Evolutionary conservation across 2,113 vertebrate genomes (phyloP), one percentile per base, ranked within the genome.

Genomic region (Pelmatolapia mariae): DNA sequence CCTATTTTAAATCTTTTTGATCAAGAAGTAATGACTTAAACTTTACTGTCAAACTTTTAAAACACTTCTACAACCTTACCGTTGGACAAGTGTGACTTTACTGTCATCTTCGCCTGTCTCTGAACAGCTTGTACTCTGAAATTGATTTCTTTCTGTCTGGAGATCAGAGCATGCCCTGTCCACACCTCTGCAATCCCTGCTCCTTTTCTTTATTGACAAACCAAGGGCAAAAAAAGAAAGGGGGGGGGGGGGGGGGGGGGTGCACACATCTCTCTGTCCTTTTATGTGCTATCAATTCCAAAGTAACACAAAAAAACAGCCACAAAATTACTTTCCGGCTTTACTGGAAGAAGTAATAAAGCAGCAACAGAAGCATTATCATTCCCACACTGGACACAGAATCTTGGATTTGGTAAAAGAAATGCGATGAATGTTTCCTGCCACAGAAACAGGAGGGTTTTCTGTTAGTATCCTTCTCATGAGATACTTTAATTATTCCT

Each of bases 61-160:
- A 59, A 61, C 33, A 40, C 84, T 87, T 79, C 22, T 43, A 5
- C 13, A 43, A 31, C 40, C 47, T 84, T 4, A 36, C 26, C 31
- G 12, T 78, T 61, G 43, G 5, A 2, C 38, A 68, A 78, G 76
- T 87, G 78, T 88, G 88, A 87, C 38, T 80, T 66, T 73, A 52
- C 9, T 26, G 82, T 81, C 4, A 85, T 84, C 87, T 84, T 68
- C 66, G 38, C 4, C 57, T 22, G 86, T 66, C 79, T 89, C 61
- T 43, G 38, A 78, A 63, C 24, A 36, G 78, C 80, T 86, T 86
- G 84, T 89, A 80, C 89, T 86, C 85, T 88, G 82, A 91, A 89
- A 94, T 92, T 91, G 91, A 94, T 92, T 93, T 91, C 31, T 90
- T 84, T 91, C 93, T 85, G 87, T 87, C 93, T 89, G 79, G 84